These are phyloP conservation scores for Scaptomyza caliginosa DNA, from an alignment of 2,888 invertebrate genomes.

Conservation along the genomic window DNA sequence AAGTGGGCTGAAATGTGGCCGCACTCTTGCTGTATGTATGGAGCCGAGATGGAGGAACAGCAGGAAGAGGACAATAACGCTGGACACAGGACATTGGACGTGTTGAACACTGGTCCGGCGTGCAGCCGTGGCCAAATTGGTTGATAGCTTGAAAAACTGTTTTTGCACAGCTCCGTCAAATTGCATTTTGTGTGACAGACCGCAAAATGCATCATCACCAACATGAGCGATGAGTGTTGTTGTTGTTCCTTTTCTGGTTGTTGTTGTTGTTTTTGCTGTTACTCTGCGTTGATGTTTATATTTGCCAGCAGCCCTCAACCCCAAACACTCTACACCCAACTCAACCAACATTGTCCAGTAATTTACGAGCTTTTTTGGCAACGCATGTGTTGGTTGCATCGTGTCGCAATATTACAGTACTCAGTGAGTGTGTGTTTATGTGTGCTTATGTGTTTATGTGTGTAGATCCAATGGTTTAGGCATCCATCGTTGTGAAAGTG, in stretches of 20 bases:
- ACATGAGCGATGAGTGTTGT: conserved; percentile 82
- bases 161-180: conserved; percentile 82
- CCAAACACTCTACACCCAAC: not conserved
- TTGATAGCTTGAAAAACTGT: conserved; percentile 81
- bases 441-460: conserved; percentile 24
- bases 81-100: conserved; percentile 27
- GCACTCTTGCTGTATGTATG: conserved; percentile 4
- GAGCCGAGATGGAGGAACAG: not conserved
- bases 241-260: conserved; percentile 23
- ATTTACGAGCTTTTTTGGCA: conserved; percentile 72
- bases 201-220: conserved; percentile 84
- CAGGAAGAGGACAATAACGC: conserved; percentile 41
- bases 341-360: conserved; percentile 67
- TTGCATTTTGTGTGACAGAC: conserved; percentile 83
- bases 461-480: conserved; percentile 37
- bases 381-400: conserved; percentile 70
- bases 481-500: conserved; percentile 62
- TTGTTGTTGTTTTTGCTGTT: conserved; percentile 31
- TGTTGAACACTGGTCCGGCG: conserved; percentile 52
- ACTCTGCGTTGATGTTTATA: conserved; percentile 71
- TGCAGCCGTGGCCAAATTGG: conserved; percentile 81
- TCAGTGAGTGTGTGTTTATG: conserved; percentile 14
- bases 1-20: conserved; percentile 37
- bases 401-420: conserved; percentile 60
- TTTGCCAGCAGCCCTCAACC: conserved; percentile 53